These are phyloP conservation scores for Polydrusus cervinus DNA, from an alignment of 2,888 invertebrate genomes.

Conservation along the genomic window DNA sequence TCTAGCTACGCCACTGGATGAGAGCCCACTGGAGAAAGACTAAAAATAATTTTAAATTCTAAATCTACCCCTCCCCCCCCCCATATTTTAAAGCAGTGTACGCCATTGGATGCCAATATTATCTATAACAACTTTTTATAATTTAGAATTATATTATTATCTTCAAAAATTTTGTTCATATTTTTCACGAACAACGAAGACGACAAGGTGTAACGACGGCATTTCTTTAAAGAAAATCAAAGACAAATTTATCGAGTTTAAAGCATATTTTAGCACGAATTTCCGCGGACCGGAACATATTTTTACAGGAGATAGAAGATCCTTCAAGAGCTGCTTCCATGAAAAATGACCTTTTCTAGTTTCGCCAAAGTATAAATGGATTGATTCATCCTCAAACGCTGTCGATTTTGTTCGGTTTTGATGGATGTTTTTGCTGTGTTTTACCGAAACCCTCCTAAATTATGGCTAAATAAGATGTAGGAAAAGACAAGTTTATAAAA, in stretches of 20 bases:
- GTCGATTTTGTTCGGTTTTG: constrained; percentile 47
- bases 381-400: constrained; percentile 52
- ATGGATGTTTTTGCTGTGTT: constrained; percentile 45
- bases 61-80: too few relatives aligned
- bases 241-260: constrained; percentile 53
- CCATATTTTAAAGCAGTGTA: too few relatives aligned
- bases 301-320: constrained; percentile 54
- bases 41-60: too few relatives aligned
- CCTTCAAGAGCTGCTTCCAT: constrained; percentile 50
- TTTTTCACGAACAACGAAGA: too few relatives aligned
- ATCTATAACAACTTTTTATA: too few relatives aligned
- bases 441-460: constrained; percentile 37
- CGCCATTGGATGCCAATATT: too few relatives aligned
- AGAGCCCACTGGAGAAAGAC: too few relatives aligned
- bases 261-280: constrained; percentile 49
- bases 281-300: constrained; percentile 52
- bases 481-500: constrained; percentile 26
- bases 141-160: too few relatives aligned
- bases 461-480: constrained; percentile 38
- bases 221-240: constrained; percentile 44
- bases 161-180: too few relatives aligned
- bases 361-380: constrained; percentile 50
- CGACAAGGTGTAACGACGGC: too few relatives aligned
- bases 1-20: too few relatives aligned
- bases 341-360: constrained; percentile 57